phyloP scores from a whole-genome alignment of 2,888 invertebrate genomes.

The Lasioglossum villosulum region DNA sequence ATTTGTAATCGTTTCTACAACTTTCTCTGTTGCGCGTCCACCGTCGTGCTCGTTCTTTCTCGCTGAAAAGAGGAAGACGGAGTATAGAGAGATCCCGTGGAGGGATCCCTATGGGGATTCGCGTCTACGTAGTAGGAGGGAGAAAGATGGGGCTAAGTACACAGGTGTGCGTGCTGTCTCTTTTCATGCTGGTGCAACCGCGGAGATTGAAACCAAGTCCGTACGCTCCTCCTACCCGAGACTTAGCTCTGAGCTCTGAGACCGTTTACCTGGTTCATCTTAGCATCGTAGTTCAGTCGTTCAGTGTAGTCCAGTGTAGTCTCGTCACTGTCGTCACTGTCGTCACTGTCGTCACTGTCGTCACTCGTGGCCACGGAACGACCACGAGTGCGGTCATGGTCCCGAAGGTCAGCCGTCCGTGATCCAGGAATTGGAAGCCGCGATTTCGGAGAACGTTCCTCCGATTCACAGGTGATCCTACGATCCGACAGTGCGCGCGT shows the following conservation, averaged over 20 bases:
- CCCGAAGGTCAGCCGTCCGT: conserved; percentile 30
- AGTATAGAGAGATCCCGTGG: conserved; percentile 19
- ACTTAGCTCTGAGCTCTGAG: conserved; percentile 50
- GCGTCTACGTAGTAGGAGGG: not conserved
- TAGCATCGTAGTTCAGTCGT: conserved; percentile 48
- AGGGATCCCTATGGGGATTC: conserved; percentile 15
- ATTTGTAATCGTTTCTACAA: conserved; percentile 45
- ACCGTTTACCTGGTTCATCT: conserved; percentile 56
- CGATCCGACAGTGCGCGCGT: conserved; percentile 53
- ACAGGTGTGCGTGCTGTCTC: conserved; percentile 37
- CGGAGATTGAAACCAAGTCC: conserved; percentile 53
- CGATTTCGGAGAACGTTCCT: conserved; percentile 22
- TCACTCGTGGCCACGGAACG: conserved; percentile 61
- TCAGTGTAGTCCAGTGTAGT: conserved; percentile 35
- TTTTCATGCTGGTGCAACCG: conserved; percentile 33
- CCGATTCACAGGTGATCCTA: conserved; percentile 47
- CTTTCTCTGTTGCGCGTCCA: conserved; percentile 61
- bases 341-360: not conserved
- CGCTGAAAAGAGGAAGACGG: conserved; percentile 9
- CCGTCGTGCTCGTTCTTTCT: conserved; percentile 17
- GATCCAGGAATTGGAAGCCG: conserved; percentile 21
- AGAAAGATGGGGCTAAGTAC: not conserved
- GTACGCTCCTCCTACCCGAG: conserved; percentile 58
- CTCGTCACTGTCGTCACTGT: too few relatives aligned
- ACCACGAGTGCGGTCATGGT: conserved; percentile 58